phyloP scores from a whole-genome alignment of 2,888 invertebrate species.

The Mimas tiliae region DNA sequence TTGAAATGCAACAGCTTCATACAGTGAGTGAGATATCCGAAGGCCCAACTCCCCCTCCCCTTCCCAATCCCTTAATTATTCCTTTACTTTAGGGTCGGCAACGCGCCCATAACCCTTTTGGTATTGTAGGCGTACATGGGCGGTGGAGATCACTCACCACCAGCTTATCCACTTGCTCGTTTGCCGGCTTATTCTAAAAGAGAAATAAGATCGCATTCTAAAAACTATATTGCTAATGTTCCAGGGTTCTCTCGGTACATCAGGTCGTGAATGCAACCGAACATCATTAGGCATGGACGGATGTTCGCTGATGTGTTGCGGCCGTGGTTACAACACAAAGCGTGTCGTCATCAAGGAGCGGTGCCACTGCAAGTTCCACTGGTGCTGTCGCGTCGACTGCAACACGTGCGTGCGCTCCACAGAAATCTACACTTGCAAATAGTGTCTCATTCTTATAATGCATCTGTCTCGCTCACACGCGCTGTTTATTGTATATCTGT shows the following conservation, averaged over 20 bases:
- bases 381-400: constrained; percentile 98
- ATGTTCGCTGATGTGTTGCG: constrained; percentile 95
- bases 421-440: constrained; percentile 96
- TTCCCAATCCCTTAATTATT: no score
- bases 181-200: background rate
- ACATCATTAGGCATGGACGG: constrained; percentile 92
- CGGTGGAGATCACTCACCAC: no score
- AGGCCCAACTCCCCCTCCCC: no score
- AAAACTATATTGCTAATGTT: constrained; percentile 29
- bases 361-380: constrained; percentile 97
- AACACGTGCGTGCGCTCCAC: constrained; percentile 92
- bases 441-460: constrained; percentile 25
- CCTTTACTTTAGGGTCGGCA: no score
- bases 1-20: no score
- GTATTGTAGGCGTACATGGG: no score
- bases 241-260: constrained; percentile 85
- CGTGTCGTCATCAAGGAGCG: constrained; percentile 90
- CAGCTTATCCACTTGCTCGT: no score
- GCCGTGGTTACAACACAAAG: constrained; percentile 96
- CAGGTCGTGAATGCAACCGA: constrained; percentile 89
- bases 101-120: no score
- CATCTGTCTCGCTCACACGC: background rate
- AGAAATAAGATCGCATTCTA: background rate
- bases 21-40: no score
- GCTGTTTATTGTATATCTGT: no score